Base-by-base conservation (phyloP, 2,888 invertebrate genomes). In the Mesorhabditis belari region DNA sequence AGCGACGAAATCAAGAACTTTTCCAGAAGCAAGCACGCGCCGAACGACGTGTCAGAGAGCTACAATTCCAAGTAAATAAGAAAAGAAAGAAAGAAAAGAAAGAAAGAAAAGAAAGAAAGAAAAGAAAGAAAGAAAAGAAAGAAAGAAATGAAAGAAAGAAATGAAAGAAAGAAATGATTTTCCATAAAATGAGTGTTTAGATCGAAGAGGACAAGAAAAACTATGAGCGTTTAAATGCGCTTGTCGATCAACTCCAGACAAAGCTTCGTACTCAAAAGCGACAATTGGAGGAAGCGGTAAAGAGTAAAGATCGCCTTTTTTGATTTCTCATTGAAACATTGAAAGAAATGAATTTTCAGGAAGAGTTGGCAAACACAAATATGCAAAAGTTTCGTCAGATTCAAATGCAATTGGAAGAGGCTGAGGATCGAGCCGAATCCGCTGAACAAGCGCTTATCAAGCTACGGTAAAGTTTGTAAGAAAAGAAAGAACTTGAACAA, bases 141-240 rank as follows among this genome's bases (percentile, higher is more conserved):
- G 17, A 35, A 35, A 35, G n/a, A 35, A 17, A 17, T 2, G 44
- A 35, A 35, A 35, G 44, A 3, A 2, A n/a, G 5, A 25, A 6
- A 26, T 27, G 4, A 17, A 57, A 57, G 17, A 35, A 35, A 35
- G n/a, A 35, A 17, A 17, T 2, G 44, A 35, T 17, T n/a, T 35
- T 27, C 3, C n/a, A 82, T 66, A 69, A 81, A 55, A 77, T 80
- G n/a, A n/a, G n/a, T n/a, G n/a, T 73, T 17, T 70, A 75, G 71
- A 90, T 77, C 61, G 85, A 85, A 53, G 85, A 85, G 73, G 85
- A 85, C 74, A 82, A 83, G 76, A 85, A 84, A 81, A 82, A 82
- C 77, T 82, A 83, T 72, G 83, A 83, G 61, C 78, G 83, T 57
- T 74, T 83, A 61, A 81, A 83, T 70, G 83, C 83, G 67, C 79